Conservation (phyloP, 1,140 invertebrate genomes). For the Gonioctena quinquepunctata region DNA sequence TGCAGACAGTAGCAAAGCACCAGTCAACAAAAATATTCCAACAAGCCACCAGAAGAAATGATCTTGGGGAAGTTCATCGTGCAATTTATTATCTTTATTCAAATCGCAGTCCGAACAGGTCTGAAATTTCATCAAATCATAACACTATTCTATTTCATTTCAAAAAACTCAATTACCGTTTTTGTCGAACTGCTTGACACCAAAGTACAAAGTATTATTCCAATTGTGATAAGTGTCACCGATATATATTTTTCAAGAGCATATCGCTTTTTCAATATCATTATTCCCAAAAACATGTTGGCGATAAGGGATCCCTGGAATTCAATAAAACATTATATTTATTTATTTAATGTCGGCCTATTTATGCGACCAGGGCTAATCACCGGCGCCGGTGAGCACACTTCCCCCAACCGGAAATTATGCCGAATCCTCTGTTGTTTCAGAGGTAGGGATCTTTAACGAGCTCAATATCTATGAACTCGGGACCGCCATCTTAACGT, state of each 20-base stretch:
- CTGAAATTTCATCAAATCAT: conserved; percentile 54
- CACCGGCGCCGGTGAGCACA: too few species aligned
- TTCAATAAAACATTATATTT: too few species aligned
- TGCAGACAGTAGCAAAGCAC: conserved; percentile 91
- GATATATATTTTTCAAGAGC: conserved; percentile 86
- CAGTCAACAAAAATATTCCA: conserved; percentile 83
- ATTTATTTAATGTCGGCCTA: too few species aligned
- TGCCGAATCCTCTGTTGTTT: too few species aligned
- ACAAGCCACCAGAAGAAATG: conserved; percentile 82
- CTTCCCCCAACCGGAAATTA: too few species aligned
- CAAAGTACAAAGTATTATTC: conserved; percentile 90
- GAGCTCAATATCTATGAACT: too few species aligned
- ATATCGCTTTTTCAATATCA: conserved; percentile 87
- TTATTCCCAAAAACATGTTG: conserved; percentile 93
- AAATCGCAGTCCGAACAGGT: too few species aligned
- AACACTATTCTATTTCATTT: too few species aligned
- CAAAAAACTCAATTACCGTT: conserved; percentile 1
- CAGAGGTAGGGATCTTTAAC: too few species aligned
- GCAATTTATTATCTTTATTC: conserved; percentile 43
- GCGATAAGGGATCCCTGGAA: conserved; percentile 91
- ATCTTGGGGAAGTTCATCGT: conserved; percentile 56
- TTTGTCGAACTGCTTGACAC: conserved; percentile 69
- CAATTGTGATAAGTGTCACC: conserved; percentile 88
- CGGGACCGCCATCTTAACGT: too few species aligned
- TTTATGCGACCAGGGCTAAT: too few species aligned